phyloP scores from a whole-genome alignment of 2,888 invertebrate species.

The Notodonta dromedarius region DNA sequence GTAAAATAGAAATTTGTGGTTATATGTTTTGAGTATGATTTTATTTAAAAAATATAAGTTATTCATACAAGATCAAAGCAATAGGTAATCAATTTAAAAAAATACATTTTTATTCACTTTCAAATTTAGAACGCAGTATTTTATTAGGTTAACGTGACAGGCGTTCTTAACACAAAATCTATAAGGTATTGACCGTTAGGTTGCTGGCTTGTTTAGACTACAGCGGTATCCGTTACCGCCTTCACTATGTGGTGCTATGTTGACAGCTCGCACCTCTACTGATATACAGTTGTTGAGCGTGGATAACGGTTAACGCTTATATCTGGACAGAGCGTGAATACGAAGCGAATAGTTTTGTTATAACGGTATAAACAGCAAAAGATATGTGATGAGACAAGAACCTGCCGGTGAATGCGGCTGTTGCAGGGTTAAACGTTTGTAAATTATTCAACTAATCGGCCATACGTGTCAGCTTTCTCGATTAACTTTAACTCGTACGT shows the following conservation, averaged over 20 bases:
- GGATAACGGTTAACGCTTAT: not conserved
- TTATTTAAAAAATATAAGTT: not conserved
- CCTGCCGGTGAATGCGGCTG: not conserved
- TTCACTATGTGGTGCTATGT: not conserved
- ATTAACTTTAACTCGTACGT: too few relatives aligned
- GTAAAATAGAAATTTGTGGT: too few relatives aligned
- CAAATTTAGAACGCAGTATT: not conserved
- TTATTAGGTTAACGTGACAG: slow-evolving; percentile 4
- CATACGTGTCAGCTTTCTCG: too few relatives aligned
- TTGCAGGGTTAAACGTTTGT: not conserved
- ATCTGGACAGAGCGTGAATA: not conserved
- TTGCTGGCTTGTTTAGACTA: not conserved
- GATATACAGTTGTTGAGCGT: too few relatives aligned
- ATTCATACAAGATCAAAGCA: not conserved
- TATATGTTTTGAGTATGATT: too few relatives aligned
- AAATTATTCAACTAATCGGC: too few relatives aligned
- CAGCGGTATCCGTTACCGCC: not conserved
- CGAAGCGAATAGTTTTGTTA: not conserved
- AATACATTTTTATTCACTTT: not conserved
- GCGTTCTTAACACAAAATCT: slow-evolving; percentile 4
- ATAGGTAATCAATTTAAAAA: not conserved
- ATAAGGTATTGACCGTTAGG: not conserved
- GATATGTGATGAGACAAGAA: not conserved
- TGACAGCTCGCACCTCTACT: too few relatives aligned
- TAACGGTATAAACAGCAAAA: slow-evolving; percentile 1